Percentiles rank a stretch among this genome's conserved stretches.
phyloP scores from a whole-genome alignment of 2,113 vertebrate species.

The Pavo muticus region DNA sequence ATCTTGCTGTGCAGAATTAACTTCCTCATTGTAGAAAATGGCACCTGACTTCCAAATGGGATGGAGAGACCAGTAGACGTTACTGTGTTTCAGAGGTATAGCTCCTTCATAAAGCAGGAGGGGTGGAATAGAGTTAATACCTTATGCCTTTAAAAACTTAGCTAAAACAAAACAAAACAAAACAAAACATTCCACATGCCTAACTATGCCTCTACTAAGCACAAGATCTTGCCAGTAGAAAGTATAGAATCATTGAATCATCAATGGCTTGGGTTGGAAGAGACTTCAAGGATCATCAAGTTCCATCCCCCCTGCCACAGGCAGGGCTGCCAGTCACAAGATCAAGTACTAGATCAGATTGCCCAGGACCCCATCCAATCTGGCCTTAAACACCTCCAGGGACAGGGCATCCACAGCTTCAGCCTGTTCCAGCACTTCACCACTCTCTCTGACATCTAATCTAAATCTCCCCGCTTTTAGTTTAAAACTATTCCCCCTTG shows the following conservation, averaged over 20 bases:
- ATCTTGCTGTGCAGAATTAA: background rate
- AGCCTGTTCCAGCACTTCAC: no score
- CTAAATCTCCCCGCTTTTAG: no score
- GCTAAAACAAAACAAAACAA: background rate
- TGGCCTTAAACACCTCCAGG: no score
- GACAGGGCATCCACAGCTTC: no score
- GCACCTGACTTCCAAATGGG: background rate
- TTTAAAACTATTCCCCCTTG: no score
- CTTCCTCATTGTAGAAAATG: background rate
- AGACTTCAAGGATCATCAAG: no score
- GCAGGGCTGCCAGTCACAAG: no score
- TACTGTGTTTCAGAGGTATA: background rate
- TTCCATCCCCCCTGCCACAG: no score
- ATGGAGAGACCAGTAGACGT: background rate
- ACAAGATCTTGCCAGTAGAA: slow-evolving; percentile 32
- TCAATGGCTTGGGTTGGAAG: no score
- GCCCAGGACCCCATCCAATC: no score
- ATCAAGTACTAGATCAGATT: no score
- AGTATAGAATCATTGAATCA: background rate
- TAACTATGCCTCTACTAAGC: slow-evolving; percentile 3
- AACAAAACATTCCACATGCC: background rate
- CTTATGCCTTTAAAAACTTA: background rate
- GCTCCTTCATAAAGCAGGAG: background rate
- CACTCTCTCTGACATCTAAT: no score
- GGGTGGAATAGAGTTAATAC: background rate